phyloP scores from a whole-genome alignment of 2,113 vertebrate species.

The Hydrolagus affinis region DNA sequence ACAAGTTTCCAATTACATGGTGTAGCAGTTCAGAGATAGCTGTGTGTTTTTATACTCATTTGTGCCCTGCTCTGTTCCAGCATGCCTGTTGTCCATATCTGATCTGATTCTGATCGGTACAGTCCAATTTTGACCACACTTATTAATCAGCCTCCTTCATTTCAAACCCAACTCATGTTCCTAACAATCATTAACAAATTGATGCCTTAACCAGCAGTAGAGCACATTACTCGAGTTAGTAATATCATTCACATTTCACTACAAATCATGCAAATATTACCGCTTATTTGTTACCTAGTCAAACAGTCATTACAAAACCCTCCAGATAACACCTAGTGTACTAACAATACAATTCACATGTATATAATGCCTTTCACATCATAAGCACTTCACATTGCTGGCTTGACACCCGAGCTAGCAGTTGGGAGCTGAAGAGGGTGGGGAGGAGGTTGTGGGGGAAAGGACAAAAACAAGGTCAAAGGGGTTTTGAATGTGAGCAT shows the following conservation, averaged over 20 bases:
- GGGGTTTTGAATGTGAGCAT: too few species aligned
- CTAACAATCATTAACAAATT: background rate
- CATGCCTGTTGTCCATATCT: too few species aligned
- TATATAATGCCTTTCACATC: too few species aligned
- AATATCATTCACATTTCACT: background rate
- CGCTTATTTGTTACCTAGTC: background rate
- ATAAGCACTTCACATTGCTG: too few species aligned
- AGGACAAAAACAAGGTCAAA: too few species aligned
- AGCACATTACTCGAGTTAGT: background rate
- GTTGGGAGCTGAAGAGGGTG: too few species aligned
- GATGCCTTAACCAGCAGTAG: background rate
- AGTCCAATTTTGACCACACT: background rate
- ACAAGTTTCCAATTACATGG: background rate
- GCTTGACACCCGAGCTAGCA: too few species aligned
- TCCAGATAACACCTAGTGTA: background rate
- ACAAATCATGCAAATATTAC: background rate
- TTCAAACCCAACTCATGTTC: background rate
- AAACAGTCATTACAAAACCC: background rate
- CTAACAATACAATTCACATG: background rate
- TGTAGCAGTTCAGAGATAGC: background rate
- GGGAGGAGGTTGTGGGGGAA: too few species aligned
- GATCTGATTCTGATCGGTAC: background rate
- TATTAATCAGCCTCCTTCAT: background rate
- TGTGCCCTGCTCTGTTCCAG: background rate
- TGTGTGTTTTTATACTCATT: background rate